Base-by-base conservation (phyloP, 2,797 vertebrate species). In the Rhabdomys pumilio region DNA sequence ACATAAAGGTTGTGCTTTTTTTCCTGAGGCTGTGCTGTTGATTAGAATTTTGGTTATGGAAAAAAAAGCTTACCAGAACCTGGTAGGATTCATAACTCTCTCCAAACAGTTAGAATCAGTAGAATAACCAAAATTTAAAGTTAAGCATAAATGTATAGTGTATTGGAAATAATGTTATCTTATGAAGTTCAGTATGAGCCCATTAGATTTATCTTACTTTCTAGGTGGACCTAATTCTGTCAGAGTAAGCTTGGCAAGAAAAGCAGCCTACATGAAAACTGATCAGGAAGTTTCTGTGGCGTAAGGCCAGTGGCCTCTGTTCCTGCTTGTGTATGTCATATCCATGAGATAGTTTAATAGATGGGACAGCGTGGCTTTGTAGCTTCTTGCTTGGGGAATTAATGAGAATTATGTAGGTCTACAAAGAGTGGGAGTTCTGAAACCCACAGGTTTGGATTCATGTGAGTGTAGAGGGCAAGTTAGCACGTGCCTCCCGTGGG, bases 141-240 rank as follows among this genome's bases (percentile, higher is more conserved):
- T 38, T 92, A 19, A 92, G 91, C 61, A 77, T 94, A 93, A 95
- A 89, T 72, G 6, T 96, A 3, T 47, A 88, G 19, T 84, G 89
- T 88, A 53, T 90, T 83, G 57, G 50, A 81, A 95, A 89, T 85
- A 89, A 86, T 80, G 63, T 38, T 92, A 65, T 31, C 26, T 73
- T 67, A 84, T 44, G 10, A 82, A 11, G 20, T 91, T 92, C 59
- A 63, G 0, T 92, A 22, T 73, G 50, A 93, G 20, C 69, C 38
- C 34, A 31, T 95, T 90, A 88, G n/a, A 31, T 87, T 93, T 55
- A 88, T 55, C 59, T 94, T 29, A 20, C 22, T 82, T 94, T 73
- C 76, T 94, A 9, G 26, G 47, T 22, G 61, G n/a, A 44, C 13
- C 65, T n/a, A 15, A 67, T 77, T 8, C 29, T 67, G 47, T 20